Evolutionary conservation across 2,797 vertebrate species (phyloP).

Genomic region (Cottoperca gobio): DNA sequence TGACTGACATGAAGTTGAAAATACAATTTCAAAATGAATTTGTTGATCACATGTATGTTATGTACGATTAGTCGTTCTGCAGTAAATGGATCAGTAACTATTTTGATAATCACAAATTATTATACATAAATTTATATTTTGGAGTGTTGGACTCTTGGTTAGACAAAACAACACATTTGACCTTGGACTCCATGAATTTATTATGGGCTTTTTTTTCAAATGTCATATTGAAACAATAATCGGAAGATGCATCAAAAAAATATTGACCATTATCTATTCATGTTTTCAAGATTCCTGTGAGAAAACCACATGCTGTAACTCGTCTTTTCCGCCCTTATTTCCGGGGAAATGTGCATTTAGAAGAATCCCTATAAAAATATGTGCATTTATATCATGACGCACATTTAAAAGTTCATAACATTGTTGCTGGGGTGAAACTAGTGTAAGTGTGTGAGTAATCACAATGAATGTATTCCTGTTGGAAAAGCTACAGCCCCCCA

Average conservation of each 20-base stretch:
- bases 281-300: neutral
- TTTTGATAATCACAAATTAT: too few relatives aligned
- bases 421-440: neutral
- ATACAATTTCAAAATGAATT: neutral
- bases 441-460: slow-evolving; percentile 56
- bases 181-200: too few relatives aligned
- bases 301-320: slow-evolving; percentile 40
- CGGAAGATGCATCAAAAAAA: neutral
- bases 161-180: too few relatives aligned
- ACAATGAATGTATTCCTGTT: neutral
- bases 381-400: neutral
- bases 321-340: slow-evolving; percentile 35
- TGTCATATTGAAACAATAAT: too few relatives aligned
- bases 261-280: neutral
- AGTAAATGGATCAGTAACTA: too few relatives aligned
- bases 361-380: too few relatives aligned
- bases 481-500: neutral
- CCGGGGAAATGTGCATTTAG: too few relatives aligned
- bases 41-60: neutral
- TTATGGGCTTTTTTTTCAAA: too few relatives aligned
- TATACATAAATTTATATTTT: too few relatives aligned
- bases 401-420: neutral
- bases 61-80: too few relatives aligned
- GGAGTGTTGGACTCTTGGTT: too few relatives aligned
- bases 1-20: neutral